These are phyloP conservation scores for Drosophila mayaguana DNA, from an alignment of 2,888 invertebrate genomes.

Conservation along the genomic window DNA sequence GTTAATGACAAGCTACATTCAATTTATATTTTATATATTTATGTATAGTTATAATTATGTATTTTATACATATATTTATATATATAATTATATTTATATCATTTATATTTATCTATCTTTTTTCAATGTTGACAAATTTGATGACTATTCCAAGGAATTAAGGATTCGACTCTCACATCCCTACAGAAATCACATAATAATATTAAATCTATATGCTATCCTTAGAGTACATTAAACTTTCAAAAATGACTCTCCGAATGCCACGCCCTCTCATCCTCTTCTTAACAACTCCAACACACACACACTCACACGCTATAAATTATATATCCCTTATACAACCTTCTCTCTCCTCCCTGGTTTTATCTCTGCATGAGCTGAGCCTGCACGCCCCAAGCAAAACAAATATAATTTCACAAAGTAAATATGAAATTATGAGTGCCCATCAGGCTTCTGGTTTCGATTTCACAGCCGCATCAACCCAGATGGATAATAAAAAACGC, in stretches of 20 bases:
- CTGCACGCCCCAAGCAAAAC: conserved; percentile 55
- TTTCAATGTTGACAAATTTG: too few species aligned
- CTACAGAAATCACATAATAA: too few species aligned
- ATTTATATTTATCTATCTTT: too few species aligned
- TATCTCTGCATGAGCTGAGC: background rate
- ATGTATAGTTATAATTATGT: too few species aligned
- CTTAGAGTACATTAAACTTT: too few species aligned
- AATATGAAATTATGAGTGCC: conserved; percentile 78
- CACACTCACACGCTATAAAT: conserved; percentile 9
- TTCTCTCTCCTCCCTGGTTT: background rate
- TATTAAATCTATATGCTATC: too few species aligned
- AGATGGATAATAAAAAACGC: conserved; percentile 3
- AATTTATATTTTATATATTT: too few species aligned
- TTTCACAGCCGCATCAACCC: conserved; percentile 10
- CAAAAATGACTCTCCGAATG: background rate
- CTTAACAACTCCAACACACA: background rate
- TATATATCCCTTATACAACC: background rate
- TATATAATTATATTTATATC: too few species aligned
- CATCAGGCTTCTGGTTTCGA: conserved; percentile 26
- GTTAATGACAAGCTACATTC: too few species aligned
- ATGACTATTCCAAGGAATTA: too few species aligned
- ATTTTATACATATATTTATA: too few species aligned
- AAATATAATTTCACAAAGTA: conserved; percentile 74
- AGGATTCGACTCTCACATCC: too few species aligned
- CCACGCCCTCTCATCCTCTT: background rate